A percentile compares a stretch with the other conserved stretches of the same genome.
These are phyloP conservation scores for Neotoxoptera formosana DNA, from an alignment of 1,140 invertebrate species.

Conservation along the genomic window DNA sequence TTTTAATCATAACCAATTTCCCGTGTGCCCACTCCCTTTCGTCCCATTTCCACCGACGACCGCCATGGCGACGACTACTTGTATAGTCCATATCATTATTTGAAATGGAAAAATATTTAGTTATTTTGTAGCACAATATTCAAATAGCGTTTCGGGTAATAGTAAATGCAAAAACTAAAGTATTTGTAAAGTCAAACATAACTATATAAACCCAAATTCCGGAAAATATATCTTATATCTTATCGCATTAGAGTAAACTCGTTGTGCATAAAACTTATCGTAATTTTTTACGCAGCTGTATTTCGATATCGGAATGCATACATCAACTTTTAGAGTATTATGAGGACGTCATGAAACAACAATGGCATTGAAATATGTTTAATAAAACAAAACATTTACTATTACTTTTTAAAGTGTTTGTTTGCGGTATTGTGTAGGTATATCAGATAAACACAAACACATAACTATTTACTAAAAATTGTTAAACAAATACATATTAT, in stretches of 20 bases:
- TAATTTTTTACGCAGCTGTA: background rate
- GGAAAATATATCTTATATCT: background rate
- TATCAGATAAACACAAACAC: background rate
- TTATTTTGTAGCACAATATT: slow-evolving; percentile 17
- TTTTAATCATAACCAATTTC: slow-evolving; percentile 57
- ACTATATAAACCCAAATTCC: background rate
- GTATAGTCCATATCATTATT: background rate
- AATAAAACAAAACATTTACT: background rate
- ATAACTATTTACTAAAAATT: background rate
- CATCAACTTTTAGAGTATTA: background rate
- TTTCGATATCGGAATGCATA: background rate
- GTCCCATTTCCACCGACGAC: background rate
- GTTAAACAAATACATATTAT: background rate
- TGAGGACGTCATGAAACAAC: background rate
- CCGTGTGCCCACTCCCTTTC: background rate
- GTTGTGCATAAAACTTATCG: background rate
- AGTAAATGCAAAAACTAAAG: background rate
- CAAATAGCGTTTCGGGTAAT: background rate
- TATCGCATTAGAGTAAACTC: background rate
- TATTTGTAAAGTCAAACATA: background rate
- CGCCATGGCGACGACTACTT: background rate
- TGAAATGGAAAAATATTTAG: slow-evolving; percentile 41
- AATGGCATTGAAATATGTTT: background rate
- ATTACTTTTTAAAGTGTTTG: background rate
- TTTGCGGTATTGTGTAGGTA: background rate